phyloP scores from a whole-genome alignment of 2,113 vertebrate genomes.

The Hucho hucho region DNA sequence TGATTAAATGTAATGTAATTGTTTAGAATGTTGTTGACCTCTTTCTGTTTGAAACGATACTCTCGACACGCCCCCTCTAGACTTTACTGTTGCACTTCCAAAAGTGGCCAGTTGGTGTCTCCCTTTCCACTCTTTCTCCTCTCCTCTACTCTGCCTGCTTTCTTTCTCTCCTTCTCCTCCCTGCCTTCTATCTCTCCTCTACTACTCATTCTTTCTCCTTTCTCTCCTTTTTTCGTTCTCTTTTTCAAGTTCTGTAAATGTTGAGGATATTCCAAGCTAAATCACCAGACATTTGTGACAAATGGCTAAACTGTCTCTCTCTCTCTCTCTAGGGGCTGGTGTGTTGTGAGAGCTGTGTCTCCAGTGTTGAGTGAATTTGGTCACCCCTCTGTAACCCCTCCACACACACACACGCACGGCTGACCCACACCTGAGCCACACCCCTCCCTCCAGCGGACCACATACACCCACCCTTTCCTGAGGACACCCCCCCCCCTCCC shows the following conservation, averaged over 20 bases:
- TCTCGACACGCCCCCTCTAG: conserved; percentile 10
- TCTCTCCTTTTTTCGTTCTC: too few species aligned
- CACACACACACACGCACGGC: conserved; percentile 6
- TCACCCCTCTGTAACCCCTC: too few species aligned
- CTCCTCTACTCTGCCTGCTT: not conserved
- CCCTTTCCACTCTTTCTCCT: conserved; percentile 51
- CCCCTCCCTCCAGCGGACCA: conserved; percentile 2
- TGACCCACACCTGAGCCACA: not conserved
- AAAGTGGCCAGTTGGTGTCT: conserved; percentile 75
- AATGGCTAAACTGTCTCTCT: not conserved
- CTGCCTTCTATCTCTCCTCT: not conserved
- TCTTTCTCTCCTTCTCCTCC: not conserved
- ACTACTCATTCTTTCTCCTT: not conserved
- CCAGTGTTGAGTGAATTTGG: conserved; percentile 21
- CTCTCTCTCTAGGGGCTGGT: conserved; percentile 39
- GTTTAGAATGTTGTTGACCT: not conserved
- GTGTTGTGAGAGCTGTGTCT: conserved; percentile 42
- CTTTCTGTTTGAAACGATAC: not conserved
- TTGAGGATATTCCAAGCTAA: not conserved
- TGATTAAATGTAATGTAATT: not conserved
- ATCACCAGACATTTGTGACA: too few species aligned
- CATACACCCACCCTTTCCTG: not conserved
- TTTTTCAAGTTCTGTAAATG: not conserved
- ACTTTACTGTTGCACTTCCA: conserved; percentile 68
- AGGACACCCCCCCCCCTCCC: conserved; percentile 14